Conservation (phyloP, 2,888 invertebrate genomes). For the Diploptera punctata region DNA sequence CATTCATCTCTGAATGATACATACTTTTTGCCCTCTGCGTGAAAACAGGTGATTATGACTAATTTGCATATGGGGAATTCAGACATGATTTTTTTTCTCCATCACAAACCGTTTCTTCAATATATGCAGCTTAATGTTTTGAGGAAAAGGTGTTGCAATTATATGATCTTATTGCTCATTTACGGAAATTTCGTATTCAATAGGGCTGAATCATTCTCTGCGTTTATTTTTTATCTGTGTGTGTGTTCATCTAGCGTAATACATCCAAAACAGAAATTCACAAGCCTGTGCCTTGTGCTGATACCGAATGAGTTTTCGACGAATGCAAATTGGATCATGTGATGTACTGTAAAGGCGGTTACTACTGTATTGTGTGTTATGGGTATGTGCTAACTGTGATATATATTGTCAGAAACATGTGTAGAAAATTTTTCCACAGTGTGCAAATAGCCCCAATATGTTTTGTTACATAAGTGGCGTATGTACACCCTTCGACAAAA, state of each 20-base stretch:
- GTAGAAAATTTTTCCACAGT: background rate
- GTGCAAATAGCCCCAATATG: constrained; percentile 3
- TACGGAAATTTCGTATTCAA: background rate
- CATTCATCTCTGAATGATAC: too few species aligned
- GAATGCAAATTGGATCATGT: background rate
- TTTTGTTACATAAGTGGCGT: too few species aligned
- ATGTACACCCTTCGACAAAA: too few species aligned
- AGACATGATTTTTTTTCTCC: background rate
- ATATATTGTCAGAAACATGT: background rate
- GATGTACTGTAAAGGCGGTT: too few species aligned
- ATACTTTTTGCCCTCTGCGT: background rate
- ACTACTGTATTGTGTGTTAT: too few species aligned
- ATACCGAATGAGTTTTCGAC: background rate
- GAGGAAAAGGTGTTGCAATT: background rate
- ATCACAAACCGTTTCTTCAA: background rate
- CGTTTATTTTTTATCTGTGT: too few species aligned
- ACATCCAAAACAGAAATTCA: too few species aligned
- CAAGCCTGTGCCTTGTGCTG: background rate
- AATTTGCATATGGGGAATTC: background rate
- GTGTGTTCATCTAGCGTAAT: too few species aligned
- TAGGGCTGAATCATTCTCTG: too few species aligned
- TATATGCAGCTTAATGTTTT: background rate
- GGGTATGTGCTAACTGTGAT: too few species aligned
- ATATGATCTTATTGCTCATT: too few species aligned
- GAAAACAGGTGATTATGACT: background rate